Evolutionary conservation across 2,888 invertebrate species (phyloP), one percentile per base, ranked within the genome.

Genomic region (Therioaphis trifolii): DNA sequence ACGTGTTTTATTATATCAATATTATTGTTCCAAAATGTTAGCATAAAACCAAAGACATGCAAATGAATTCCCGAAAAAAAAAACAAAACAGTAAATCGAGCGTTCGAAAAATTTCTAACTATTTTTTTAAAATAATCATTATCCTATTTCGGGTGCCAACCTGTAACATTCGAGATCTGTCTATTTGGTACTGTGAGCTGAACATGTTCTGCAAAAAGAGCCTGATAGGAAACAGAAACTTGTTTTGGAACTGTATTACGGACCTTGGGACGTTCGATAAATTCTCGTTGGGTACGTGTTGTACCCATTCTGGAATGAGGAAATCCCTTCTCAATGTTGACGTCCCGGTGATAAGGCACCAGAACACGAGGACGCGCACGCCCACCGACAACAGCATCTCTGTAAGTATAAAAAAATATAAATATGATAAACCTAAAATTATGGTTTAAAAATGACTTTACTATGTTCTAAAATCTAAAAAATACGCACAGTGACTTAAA

Each of bases 281-380:
- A 40, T 78, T 78, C 4, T 78, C 78, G 24, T 78, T 3, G 4
- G 78, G 49, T 7, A 78, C 21, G 14, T 78, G 63, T 9, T 21
- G 52, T 0, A 12, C 0, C 78, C 78, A 78, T 40, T 78, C 68
- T 9, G 78, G 52, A 1, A 27, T 2, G 14, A 35, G 21, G n/a
- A 77, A 49, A 12, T 35, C 29, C 11, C 15, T 18, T 40, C 5
- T 35, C n/a, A 7, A 40, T 12, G 68, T 24, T 3, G 40, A 40
- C 14, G 63, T 68, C 4, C 18, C 18, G 0, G 52, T 18, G 5
- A 63, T 21, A 49, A n/a, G n/a, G n/a, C 49, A 77, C 63, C 29
- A 49, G 21, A 66, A 35, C 7, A 18, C 5, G 55, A 55, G 9
- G n/a, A 18, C 18, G 43, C 7, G 11, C 21, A 55, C 21, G 55